Evolutionary conservation across 1,140 invertebrate species (phyloP).

Genomic region (Drosophila mayri): DNA sequence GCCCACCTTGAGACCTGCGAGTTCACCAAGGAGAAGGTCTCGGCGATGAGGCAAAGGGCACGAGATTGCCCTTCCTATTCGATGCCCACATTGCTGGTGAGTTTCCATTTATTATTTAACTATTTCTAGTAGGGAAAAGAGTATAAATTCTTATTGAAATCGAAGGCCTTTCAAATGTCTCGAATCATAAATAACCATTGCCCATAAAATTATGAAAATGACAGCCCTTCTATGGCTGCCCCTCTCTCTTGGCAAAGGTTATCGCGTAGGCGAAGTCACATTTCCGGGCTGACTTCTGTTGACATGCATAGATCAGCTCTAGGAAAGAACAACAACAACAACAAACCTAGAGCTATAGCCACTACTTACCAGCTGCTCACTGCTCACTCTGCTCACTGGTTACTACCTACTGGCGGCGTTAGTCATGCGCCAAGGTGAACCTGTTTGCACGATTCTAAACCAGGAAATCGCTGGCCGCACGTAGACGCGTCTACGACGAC

Average conservation of each 20-base stretch:
- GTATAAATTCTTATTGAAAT: too few relatives aligned
- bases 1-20: constrained; percentile 98
- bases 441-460: constrained; percentile 82
- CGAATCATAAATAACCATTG: constrained; percentile 19
- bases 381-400: not conserved
- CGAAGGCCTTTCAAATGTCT: too few relatives aligned
- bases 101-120: constrained; percentile 20
- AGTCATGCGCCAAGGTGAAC: constrained; percentile 82
- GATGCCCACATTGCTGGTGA: constrained; percentile 87
- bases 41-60: constrained; percentile 93
- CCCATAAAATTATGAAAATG: constrained; percentile 42
- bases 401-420: constrained; percentile 35
- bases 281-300: constrained; percentile 71
- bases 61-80: constrained; percentile 94
- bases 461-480: constrained; percentile 72
- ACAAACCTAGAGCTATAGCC: constrained; percentile 11
- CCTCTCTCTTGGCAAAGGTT: constrained; percentile 31
- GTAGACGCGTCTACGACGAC: constrained; percentile 55
- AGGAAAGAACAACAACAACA: constrained; percentile 4
- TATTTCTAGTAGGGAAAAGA: too few relatives aligned
- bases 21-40: constrained; percentile 96
- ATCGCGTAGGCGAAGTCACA: constrained; percentile 67
- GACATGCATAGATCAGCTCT: constrained; percentile 55
- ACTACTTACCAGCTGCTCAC: constrained; percentile 3
- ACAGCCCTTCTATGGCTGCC: not conserved